These are phyloP conservation scores for Lichenostomus cassidix DNA, from an alignment of 2,113 vertebrate species.

Conservation along the genomic window DNA sequence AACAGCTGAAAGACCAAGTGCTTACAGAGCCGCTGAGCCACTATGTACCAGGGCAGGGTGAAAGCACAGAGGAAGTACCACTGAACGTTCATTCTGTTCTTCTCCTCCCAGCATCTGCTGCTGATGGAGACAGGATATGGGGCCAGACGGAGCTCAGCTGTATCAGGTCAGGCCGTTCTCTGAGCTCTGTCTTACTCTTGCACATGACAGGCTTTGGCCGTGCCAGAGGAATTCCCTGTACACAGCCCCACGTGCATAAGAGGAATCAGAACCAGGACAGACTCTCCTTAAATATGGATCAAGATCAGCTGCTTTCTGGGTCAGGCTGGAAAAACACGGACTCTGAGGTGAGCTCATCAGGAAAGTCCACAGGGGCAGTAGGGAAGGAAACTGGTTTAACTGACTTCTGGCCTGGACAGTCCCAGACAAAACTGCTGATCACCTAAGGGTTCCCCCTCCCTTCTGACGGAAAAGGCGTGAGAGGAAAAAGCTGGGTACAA, in stretches of 20 bases:
- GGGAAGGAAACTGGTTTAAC: background rate
- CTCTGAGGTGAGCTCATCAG: background rate
- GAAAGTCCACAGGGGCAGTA: background rate
- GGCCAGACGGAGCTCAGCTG: background rate
- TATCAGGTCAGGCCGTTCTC: background rate
- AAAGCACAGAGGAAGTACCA: background rate
- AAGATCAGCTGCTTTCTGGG: slow-evolving; percentile 32
- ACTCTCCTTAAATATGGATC: background rate
- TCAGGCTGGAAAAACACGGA: background rate
- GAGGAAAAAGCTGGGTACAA: background rate
- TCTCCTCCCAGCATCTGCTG: background rate
- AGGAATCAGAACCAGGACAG: slow-evolving; percentile 19
- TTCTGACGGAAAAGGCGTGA: background rate
- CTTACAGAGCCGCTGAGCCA: background rate
- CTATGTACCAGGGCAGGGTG: background rate
- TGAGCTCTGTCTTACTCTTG: background rate
- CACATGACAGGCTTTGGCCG: accelerated
- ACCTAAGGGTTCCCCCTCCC: background rate
- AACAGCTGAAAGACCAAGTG: background rate
- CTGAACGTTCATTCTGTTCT: background rate
- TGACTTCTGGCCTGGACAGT: background rate
- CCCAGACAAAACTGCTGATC: background rate
- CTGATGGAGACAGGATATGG: background rate
- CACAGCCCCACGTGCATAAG: background rate
- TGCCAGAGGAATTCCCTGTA: background rate